Evolutionary conservation across 2,888 invertebrate species (phyloP), one percentile per base, ranked within the genome.

Genomic region (Epinotia ramella): DNA sequence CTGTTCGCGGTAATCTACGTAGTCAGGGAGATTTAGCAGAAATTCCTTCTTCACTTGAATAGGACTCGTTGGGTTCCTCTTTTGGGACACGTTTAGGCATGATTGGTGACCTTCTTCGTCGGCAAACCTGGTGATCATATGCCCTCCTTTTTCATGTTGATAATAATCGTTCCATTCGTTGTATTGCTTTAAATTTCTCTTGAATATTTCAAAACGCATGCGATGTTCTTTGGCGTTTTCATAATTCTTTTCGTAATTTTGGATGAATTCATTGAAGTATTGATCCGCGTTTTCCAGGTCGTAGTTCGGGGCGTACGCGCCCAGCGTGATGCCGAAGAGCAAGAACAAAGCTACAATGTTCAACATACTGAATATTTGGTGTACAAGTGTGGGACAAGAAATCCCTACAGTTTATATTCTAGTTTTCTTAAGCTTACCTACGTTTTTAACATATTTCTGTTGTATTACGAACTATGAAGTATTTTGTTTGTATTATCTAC

Each of bases 131-230:
- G 5, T 57, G 7, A 67, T 57, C 13, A 0, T 6, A 57, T 7
- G 40, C 7, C 40, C 11, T 7, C 18, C 57, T 1, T 67, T 20
- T 13, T 12, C 33, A 20, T 56, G 7, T 16, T 67, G 9, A 40
- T 40, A 18, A 3, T 57, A 18, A 40, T 20, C 11, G 40, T 67
- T 67, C 56, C 56, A 67, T 20, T 67, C 57, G 12, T 57, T 57
- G 20, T 12, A 12, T 18, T 57, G 11, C 3, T 57, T 9, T 57
- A 57, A 57, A 7, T 57, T 20, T 18, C 18, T 20, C 4, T 57
- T 57, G 12, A 57, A 57, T 57, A 57, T 57, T 12, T 57, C 57
- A 4, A 57, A 57, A 57, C 57, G 57, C 12, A 4, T 56, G 18
- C 18, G n/a, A 18, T 56, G 4, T 56, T 56, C 56, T 2, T 5